These are phyloP conservation scores for Laticauda colubrina DNA, from an alignment of 2,113 vertebrate species.

Conservation along the genomic window DNA sequence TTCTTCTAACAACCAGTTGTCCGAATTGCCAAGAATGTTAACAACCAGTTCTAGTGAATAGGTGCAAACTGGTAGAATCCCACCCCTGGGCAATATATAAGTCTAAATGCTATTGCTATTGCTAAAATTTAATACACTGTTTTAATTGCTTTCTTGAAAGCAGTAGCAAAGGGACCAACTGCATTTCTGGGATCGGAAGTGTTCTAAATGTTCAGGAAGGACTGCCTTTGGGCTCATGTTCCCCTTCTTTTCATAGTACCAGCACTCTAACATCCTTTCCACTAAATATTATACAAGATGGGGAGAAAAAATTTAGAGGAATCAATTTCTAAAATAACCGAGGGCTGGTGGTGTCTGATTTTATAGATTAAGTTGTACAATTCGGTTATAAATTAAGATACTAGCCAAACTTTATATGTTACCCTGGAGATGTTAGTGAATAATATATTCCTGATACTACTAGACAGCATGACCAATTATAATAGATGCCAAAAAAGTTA, in stretches of 20 bases:
- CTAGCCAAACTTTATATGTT: background rate
- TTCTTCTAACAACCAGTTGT: too few species aligned
- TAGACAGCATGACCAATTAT: background rate
- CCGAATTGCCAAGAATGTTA: too few species aligned
- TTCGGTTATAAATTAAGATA: background rate
- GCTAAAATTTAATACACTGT: too few species aligned
- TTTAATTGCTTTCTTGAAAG: background rate
- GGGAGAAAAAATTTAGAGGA: background rate
- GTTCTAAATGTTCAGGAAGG: background rate
- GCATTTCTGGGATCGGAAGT: background rate
- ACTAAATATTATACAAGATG: background rate
- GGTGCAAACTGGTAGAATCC: too few species aligned
- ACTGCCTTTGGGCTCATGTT: background rate
- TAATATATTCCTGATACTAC: background rate
- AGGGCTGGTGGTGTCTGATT: background rate
- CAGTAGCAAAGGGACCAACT: background rate
- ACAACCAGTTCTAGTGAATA: too few species aligned
- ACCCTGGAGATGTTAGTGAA: background rate
- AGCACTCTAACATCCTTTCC: background rate
- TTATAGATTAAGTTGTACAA: background rate
- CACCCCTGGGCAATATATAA: too few species aligned
- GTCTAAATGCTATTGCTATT: too few species aligned
- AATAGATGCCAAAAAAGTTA: background rate
- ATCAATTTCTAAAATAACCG: background rate
- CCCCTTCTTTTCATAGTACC: background rate